Evolutionary conservation across 2,113 vertebrate species (phyloP), one percentile per base, ranked within the genome.

Genomic region (Heterotilapia buettikoferi): DNA sequence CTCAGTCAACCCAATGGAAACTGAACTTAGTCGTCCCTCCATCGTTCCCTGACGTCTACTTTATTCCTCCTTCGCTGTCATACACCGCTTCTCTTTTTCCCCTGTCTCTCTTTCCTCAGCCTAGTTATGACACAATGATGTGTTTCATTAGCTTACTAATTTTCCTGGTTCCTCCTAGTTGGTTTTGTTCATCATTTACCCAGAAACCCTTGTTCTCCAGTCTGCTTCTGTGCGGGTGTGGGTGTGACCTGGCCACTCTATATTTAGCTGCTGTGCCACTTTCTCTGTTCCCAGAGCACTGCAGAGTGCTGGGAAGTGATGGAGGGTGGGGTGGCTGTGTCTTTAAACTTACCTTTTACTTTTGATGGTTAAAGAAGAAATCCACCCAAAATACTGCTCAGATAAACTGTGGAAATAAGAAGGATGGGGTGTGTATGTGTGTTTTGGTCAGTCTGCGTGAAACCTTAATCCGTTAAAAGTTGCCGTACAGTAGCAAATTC

Each of bases 241-340:
- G 33, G 88, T 76, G 89, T 76, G 91, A 93, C 92, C 89, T 52
- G 88, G 83, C 85, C 80, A 83, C 71, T 73, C 94, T 94, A 94
- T 93, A 92, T 93, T 93, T 95, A 93, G 93, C 93, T 79, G 68
- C 88, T 92, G 92, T 92, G 92, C 92, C 91, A 93, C 91, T 94
- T 94, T 93, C 90, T 81, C 80, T 53, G 16, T 80, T 92, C 90
- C 90, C 94, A 66, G 5, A 90, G 73, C 86, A 79, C 83, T 61
- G 82, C 88, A 84, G 83, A 85, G 85, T 81, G 36, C 82, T 81
- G 81, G 66, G 40, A 92, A 84, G 63, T 68, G 80, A 85, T 83
- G 79, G 40, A 68, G 63, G 36, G 3, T 43, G 80, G 40, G 54
- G 52, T 76, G 56, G 87, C 71, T 79, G 66, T 82, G 80, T 85